Conservation (phyloP, 2,113 vertebrate species). For the Genyomyrus donnyi region DNA sequence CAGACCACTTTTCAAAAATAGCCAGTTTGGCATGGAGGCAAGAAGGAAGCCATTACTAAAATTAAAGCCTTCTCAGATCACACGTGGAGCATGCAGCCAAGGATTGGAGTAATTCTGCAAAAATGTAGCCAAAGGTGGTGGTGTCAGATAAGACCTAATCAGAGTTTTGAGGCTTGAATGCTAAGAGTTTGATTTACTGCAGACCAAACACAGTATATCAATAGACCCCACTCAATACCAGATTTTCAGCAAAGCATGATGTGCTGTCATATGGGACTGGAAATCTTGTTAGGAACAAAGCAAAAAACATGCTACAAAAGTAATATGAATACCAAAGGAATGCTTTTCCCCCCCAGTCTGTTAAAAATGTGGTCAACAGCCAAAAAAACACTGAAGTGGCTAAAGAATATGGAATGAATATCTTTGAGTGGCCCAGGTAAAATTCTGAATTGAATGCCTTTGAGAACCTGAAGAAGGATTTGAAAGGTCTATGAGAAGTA, state of each 20-base stretch:
- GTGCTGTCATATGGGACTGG: neutral
- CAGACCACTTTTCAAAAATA: neutral
- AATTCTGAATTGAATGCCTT: neutral
- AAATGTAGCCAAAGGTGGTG: neutral
- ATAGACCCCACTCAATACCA: neutral
- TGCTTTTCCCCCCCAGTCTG: neutral
- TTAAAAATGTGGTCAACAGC: neutral
- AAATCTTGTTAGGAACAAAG: neutral
- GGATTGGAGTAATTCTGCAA: neutral
- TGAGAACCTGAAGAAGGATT: neutral
- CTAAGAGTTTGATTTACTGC: neutral
- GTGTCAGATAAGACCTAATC: neutral
- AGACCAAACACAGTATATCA: neutral
- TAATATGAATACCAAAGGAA: neutral
- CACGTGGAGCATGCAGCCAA: neutral
- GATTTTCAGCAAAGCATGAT: neutral
- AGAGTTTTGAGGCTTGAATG: neutral
- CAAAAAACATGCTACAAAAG: neutral
- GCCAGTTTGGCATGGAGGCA: neutral
- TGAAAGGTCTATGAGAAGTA: neutral
- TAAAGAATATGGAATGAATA: neutral
- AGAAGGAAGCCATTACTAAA: constrained; percentile 5
- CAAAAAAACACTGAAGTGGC: neutral
- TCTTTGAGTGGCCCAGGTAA: neutral
- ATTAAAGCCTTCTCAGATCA: constrained; percentile 3